phyloP scores from a whole-genome alignment of 2,113 vertebrate species.

The Rana temporaria region DNA sequence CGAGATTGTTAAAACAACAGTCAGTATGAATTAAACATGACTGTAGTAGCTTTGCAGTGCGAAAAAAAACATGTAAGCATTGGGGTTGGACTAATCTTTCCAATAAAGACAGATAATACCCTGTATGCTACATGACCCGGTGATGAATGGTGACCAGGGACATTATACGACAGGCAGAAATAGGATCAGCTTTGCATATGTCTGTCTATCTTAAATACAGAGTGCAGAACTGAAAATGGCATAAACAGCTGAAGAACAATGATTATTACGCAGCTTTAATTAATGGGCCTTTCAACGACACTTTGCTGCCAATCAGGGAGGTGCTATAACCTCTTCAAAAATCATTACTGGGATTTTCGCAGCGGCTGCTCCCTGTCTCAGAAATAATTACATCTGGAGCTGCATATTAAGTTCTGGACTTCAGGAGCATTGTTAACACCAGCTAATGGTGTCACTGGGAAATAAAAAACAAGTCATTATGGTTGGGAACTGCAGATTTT shows the following conservation, averaged over 20 bases:
- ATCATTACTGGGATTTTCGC: slow-evolving; percentile 57
- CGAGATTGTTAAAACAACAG: too few relatives aligned
- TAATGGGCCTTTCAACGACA: slow-evolving; percentile 57
- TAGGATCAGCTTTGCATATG: neutral
- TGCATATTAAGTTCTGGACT: slow-evolving; percentile 62
- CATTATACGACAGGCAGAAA: too few relatives aligned
- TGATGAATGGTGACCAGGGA: too few relatives aligned
- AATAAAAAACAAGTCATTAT: slow-evolving; percentile 56
- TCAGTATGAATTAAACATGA: too few relatives aligned
- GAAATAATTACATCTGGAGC: slow-evolving; percentile 61
- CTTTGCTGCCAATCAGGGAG: slow-evolving; percentile 60
- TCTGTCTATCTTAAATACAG: slow-evolving; percentile 1
- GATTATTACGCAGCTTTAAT: slow-evolving; percentile 63
- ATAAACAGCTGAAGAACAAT: slow-evolving; percentile 35
- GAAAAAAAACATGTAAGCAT: too few relatives aligned
- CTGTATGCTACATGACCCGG: too few relatives aligned
- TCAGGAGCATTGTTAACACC: slow-evolving; percentile 65
- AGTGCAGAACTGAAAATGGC: neutral
- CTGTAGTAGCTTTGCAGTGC: too few relatives aligned
- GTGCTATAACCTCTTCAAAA: slow-evolving; percentile 63
- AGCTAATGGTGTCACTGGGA: slow-evolving; percentile 58
- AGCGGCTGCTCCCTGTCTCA: slow-evolving; percentile 60
- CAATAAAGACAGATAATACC: too few relatives aligned
- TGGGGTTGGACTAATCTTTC: too few relatives aligned
- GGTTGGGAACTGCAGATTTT: slow-evolving; percentile 7